Base-by-base conservation (phyloP, 2,113 vertebrate genomes). In the Columba janthina region DNA sequence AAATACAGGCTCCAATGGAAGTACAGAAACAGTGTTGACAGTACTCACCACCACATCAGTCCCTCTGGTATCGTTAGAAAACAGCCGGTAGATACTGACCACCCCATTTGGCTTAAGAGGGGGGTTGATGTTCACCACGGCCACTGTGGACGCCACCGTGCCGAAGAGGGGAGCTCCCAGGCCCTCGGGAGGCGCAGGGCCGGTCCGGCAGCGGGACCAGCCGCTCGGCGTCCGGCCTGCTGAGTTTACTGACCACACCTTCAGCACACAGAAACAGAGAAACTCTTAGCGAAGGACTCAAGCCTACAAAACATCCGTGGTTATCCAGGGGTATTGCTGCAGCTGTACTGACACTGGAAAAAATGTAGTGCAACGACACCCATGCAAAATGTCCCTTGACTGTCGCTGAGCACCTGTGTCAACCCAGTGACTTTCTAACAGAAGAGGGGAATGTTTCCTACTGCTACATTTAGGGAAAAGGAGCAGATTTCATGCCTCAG, bases 221-320 rank as follows among this genome's bases (percentile, higher is more conserved):
- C 85, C 65, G 51, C 99, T 99, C 3, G 97, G 85, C 2, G 97
- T 93, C 79, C 90, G 98, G 28, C 99, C 99, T 1, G 97, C 99
- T 0, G 98, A 98, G 95, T 99, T 99, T 50, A 98, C 98, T 0
- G 98, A 98, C 98, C 98, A 98, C 86, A 99, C 98, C 99, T 99
- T 95, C 5, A 24, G 89, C 94, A 88, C 58, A 94, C 3, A 46
- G 77, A 84, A 79, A 3, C 38, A 85, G 50, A 87, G n/a, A 88
- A 44, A 31, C 31, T 44, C n/a, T 84, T 17, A 92, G 40, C 3
- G 5, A 54, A 79, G 69, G 29, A 25, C 18, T 80, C 32, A 9
- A 79, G 34, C 31, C 25, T 21, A 24, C 12, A 48, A 31, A 82
- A 44, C n/a, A 75, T 5, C 46, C 56, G 50, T 0, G 4, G 54